phyloP scores from a whole-genome alignment of 2,113 vertebrate genomes.

The Campylomormyrus numenius region DNA sequence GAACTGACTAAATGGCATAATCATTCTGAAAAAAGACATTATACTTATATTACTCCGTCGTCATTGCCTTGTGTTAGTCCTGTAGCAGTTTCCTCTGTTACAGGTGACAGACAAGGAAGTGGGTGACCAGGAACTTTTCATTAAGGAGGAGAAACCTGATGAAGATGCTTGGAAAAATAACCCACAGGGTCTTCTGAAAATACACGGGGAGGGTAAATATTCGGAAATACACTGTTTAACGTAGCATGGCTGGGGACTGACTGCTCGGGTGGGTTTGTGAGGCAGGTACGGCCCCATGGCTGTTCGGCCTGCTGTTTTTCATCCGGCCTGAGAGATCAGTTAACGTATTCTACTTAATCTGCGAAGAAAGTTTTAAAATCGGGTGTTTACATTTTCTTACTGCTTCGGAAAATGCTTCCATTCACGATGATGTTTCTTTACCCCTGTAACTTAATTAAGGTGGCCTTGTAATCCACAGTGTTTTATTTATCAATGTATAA shows the following conservation, averaged over 20 bases:
- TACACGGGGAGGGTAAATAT: not conserved
- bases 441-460: not conserved
- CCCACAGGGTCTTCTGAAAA: not conserved
- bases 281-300: not conserved
- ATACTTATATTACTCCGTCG: not conserved
- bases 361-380: not conserved
- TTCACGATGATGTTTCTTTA: not conserved
- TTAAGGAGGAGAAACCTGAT: slow-evolving; percentile 19
- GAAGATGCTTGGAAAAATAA: slow-evolving; percentile 12
- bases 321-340: not conserved
- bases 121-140: not conserved
- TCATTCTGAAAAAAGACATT: not conserved
- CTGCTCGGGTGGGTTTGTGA: not conserved
- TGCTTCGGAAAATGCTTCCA: not conserved
- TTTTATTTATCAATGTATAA: not conserved
- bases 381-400: not conserved
- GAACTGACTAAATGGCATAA: not conserved
- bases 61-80: not conserved
- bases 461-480: not conserved
- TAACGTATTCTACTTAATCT: not conserved
- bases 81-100: not conserved
- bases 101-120: slow-evolving; percentile 10
- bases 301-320: not conserved
- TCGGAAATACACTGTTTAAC: not conserved
- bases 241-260: too few relatives aligned